These are phyloP conservation scores for Semicossyphus pulcher DNA, from an alignment of 2,113 vertebrate genomes.

Conservation along the genomic window DNA sequence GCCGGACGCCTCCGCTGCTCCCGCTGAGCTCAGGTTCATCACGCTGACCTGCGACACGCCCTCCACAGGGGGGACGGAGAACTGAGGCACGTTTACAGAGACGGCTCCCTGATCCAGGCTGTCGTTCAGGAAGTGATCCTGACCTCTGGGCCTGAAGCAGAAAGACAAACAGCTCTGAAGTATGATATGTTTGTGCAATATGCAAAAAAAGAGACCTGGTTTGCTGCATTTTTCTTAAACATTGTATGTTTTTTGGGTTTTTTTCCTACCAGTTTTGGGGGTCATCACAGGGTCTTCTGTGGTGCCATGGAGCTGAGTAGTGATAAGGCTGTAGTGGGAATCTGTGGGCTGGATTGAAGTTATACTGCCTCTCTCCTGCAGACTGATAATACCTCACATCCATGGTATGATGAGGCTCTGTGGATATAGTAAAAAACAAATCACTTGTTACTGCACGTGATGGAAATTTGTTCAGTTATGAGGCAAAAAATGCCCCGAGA, in stretches of 20 bases:
- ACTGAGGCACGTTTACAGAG: slow-evolving; percentile 67
- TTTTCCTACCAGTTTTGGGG: slow-evolving; percentile 51
- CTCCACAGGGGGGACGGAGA: slow-evolving; percentile 42
- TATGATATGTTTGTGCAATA: neutral
- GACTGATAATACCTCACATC: slow-evolving; percentile 18
- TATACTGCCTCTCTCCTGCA: slow-evolving; percentile 5
- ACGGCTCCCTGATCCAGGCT: neutral
- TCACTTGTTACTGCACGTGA: neutral
- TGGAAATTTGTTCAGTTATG: neutral
- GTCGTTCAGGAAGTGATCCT: neutral
- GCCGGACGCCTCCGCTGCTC: neutral
- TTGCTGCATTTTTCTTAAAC: neutral
- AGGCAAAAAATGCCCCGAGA: neutral
- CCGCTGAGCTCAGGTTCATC: slow-evolving; percentile 17
- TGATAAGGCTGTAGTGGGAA: slow-evolving; percentile 1
- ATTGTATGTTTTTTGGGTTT: neutral
- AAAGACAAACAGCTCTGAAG: no score
- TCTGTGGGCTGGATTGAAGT: neutral
- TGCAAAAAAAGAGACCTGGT: neutral
- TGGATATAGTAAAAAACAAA: neutral
- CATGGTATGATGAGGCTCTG: slow-evolving; percentile 14
- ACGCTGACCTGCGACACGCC: slow-evolving; percentile 53
- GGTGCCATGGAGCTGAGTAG: neutral
- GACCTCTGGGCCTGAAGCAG: neutral
- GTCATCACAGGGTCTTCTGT: neutral